Conservation (phyloP, 2,113 vertebrate genomes). For the Sminthopsis crassicaudata region DNA sequence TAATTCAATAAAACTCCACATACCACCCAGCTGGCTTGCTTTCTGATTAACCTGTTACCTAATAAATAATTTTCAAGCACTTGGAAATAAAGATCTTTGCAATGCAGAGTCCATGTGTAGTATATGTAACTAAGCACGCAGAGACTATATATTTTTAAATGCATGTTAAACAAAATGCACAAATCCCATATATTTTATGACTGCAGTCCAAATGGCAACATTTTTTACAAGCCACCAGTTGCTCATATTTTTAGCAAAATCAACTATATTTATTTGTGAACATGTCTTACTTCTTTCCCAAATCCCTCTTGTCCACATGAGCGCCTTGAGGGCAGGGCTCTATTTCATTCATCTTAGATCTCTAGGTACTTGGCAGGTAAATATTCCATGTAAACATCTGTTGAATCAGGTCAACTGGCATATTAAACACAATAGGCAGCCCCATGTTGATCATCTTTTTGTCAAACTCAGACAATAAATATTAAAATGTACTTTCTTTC, state of each 20-base stretch:
- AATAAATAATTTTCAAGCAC: slow-evolving; percentile 12
- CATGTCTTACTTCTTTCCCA: not conserved
- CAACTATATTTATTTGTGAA: not conserved
- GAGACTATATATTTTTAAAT: not conserved
- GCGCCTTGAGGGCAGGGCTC: not conserved
- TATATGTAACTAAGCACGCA: not conserved
- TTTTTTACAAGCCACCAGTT: not conserved
- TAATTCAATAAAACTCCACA: not conserved
- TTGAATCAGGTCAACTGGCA: not conserved
- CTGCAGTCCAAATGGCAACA: not conserved
- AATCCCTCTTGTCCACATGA: not conserved
- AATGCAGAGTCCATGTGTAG: not conserved
- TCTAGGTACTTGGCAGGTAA: not conserved
- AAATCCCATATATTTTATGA: not conserved
- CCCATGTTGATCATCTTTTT: not conserved
- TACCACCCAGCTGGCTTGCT: slow-evolving; percentile 29
- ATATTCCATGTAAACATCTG: not conserved
- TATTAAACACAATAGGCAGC: not conserved
- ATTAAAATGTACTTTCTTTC: not conserved
- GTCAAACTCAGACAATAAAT: slow-evolving; percentile 9
- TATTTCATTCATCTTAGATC: not conserved
- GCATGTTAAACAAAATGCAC: not conserved
- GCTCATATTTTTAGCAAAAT: not conserved
- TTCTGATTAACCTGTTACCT: not conserved
- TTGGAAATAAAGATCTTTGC: not conserved